Conservation (phyloP, 1,140 invertebrate species). For the Carcinoscorpius rotundicauda region DNA sequence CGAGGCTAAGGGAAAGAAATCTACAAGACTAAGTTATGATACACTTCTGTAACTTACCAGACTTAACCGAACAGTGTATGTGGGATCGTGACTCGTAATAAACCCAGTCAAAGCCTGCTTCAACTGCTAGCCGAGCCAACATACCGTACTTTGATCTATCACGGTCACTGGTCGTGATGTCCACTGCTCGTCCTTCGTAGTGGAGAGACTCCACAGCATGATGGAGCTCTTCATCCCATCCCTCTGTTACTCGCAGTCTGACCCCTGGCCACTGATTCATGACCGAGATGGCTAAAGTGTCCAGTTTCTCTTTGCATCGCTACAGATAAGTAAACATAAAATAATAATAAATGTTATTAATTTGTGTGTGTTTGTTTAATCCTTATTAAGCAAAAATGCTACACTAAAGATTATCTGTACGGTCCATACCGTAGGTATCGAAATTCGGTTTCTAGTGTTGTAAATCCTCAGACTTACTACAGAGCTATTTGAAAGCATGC, state of each 20-base stretch:
- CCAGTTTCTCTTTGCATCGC: conserved; percentile 90
- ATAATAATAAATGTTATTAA: too few species aligned
- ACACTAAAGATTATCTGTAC: too few species aligned
- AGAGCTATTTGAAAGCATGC: too few species aligned
- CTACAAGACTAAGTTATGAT: too few species aligned
- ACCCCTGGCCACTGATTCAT: conserved; percentile 97
- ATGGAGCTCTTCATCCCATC: conserved; percentile 78
- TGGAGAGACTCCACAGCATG: conserved; percentile 73
- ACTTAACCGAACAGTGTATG: conserved; percentile 95
- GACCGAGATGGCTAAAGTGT: conserved; percentile 85
- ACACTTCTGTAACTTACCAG: conserved; percentile 51
- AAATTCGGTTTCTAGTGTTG: too few species aligned
- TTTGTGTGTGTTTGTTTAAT: too few species aligned
- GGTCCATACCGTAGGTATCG: too few species aligned
- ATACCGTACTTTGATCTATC: conserved; percentile 89
- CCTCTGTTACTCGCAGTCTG: conserved; percentile 77
- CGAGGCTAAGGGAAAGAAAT: too few species aligned
- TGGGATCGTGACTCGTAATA: conserved; percentile 88
- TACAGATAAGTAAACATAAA: conserved; percentile 39
- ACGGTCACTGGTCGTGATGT: conserved; percentile 85
- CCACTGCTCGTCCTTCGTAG: conserved; percentile 90
- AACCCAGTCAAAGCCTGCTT: conserved; percentile 97
- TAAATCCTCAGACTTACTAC: too few species aligned
- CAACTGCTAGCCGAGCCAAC: conserved; percentile 85
- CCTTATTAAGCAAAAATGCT: too few species aligned